Conservation (phyloP, 1,140 invertebrate genomes). For the Cheumatopsyche charites region DNA sequence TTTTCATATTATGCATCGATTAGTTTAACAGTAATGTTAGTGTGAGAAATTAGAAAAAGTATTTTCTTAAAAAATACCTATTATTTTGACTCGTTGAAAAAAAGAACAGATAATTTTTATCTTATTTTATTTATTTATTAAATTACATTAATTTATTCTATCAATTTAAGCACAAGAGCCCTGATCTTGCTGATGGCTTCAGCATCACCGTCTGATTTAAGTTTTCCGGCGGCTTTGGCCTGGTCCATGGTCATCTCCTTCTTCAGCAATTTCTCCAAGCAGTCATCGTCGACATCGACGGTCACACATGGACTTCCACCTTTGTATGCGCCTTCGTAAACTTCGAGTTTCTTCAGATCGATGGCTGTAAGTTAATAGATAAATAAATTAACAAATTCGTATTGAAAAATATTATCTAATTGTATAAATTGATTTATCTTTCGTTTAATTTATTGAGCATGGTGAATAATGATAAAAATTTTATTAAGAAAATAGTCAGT, state of each 20-base stretch:
- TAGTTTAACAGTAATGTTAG: constrained; percentile 40
- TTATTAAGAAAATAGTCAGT: too few relatives aligned
- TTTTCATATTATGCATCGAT: constrained; percentile 37
- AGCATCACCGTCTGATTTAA: constrained; percentile 38
- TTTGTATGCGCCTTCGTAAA: constrained; percentile 39
- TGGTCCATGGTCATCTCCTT: constrained; percentile 39
- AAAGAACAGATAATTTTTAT: too few relatives aligned
- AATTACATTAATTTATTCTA: constrained; percentile 18
- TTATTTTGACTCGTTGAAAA: too few relatives aligned
- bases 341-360: constrained; percentile 43
- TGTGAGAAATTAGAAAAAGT: constrained; percentile 32
- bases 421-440: too few relatives aligned
- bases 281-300: constrained; percentile 38
- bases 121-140: constrained; percentile 11
- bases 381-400: not conserved
- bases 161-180: constrained; percentile 23
- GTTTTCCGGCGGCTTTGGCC: constrained; percentile 33
- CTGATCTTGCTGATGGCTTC: constrained; percentile 30
- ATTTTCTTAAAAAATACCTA: too few relatives aligned
- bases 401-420: not conserved
- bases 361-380: constrained; percentile 34
- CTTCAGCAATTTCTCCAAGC: constrained; percentile 14
- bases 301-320: constrained; percentile 27
- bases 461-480: too few relatives aligned
- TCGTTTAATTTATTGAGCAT: too few relatives aligned